Evolutionary conservation across 2,888 invertebrate genomes (phyloP).

Genomic region (Nycteola revayana): DNA sequence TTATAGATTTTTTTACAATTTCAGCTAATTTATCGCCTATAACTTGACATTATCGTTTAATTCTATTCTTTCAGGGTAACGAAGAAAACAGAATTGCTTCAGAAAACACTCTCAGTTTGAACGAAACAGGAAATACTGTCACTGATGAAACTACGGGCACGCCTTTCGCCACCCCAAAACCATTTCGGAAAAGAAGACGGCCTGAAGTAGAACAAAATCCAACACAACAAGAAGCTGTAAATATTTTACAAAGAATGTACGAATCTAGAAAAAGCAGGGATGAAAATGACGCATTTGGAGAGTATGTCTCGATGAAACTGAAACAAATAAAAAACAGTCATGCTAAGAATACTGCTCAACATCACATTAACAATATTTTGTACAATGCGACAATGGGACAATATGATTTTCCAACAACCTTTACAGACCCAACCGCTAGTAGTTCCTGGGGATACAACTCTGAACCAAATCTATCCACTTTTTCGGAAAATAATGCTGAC

Average conservation of each 20-base stretch:
- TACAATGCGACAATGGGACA: conserved; percentile 15
- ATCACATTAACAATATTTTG: conserved; percentile 26
- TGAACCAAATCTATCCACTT: conserved; percentile 23
- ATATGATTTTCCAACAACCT: conserved; percentile 26
- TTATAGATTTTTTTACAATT: too few relatives aligned
- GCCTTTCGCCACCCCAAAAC: conserved; percentile 21
- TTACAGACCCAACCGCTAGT: conserved; percentile 22
- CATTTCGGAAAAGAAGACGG: conserved; percentile 24
- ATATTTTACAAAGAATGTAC: conserved; percentile 25
- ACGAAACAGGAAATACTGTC: conserved; percentile 10
- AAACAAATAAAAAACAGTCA: conserved; percentile 24
- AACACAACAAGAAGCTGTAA: conserved; percentile 30
- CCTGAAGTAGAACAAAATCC: conserved; percentile 21
- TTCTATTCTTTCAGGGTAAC: conserved; percentile 25
- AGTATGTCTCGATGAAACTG: conserved; percentile 26
- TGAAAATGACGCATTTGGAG: conserved; percentile 22
- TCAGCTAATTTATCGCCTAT: too few relatives aligned
- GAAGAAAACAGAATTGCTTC: conserved; percentile 19
- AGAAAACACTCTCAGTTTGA: conserved; percentile 18
- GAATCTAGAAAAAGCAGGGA: conserved; percentile 21
- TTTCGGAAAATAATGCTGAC: conserved; percentile 27
- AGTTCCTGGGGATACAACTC: conserved; percentile 25
- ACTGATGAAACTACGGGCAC: conserved; percentile 14
- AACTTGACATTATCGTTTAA: not conserved
- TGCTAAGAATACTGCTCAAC: conserved; percentile 20